Evolutionary conservation across 2,797 vertebrate genomes (phyloP).

Genomic region (Gadopsis bispinosus): DNA sequence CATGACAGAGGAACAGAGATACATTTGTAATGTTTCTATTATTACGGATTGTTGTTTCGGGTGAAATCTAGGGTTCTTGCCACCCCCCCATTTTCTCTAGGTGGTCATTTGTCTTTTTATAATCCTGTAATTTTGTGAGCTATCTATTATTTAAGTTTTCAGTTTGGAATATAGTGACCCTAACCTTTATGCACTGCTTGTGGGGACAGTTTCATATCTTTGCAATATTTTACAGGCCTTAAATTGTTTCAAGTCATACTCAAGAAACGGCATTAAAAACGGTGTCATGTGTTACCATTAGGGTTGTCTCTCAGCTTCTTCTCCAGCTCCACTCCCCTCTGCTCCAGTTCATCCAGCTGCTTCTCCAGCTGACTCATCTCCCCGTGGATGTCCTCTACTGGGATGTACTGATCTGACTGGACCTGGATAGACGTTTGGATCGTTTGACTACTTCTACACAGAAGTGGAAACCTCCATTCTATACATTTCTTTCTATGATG

Average conservation of each 20-base stretch:
- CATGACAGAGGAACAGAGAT: conserved; percentile 3
- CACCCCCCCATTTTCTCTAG: neutral
- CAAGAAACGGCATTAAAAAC: neutral
- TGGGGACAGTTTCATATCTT: neutral
- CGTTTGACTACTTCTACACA: conserved; percentile 9
- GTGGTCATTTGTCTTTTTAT: neutral
- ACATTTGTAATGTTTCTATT: neutral
- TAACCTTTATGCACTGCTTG: neutral
- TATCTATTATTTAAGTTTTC: too few species aligned
- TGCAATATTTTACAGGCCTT: neutral
- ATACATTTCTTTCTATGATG: neutral
- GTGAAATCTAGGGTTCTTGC: neutral
- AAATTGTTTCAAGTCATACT: neutral
- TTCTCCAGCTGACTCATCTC: conserved; percentile 94
- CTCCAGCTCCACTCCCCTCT: conserved; percentile 93
- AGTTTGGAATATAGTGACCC: neutral
- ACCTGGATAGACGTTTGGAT: conserved; percentile 83
- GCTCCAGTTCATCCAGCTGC: conserved; percentile 93
- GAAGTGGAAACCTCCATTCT: neutral
- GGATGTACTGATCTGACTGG: conserved; percentile 97
- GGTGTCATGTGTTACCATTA: conserved; percentile 81
- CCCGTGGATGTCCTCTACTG: conserved; percentile 94
- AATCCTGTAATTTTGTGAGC: neutral
- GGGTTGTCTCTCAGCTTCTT: conserved; percentile 90
- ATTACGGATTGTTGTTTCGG: neutral